These are phyloP conservation scores for Acanthopleura granulata DNA, from an alignment of 2,888 invertebrate genomes.

Conservation along the genomic window DNA sequence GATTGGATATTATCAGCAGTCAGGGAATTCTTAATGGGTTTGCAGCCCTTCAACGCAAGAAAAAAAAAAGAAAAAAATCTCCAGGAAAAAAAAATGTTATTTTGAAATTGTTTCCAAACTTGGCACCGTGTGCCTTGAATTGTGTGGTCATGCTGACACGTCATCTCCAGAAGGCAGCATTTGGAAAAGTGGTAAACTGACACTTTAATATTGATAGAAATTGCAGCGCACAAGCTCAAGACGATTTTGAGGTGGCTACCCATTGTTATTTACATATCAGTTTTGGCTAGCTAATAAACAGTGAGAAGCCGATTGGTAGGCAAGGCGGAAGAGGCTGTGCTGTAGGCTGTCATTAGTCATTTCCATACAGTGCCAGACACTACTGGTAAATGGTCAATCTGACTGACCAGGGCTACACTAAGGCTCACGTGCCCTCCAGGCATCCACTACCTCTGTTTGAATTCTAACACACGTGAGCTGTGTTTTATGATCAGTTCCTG, in stretches of 20 bases:
- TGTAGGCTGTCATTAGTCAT: no score
- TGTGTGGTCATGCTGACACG: not conserved
- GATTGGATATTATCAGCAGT: not conserved
- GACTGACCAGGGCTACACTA: not conserved
- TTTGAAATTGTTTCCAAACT: not conserved
- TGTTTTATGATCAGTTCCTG: slow-evolving; percentile 3
- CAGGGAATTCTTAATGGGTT: not conserved
- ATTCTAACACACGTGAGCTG: not conserved
- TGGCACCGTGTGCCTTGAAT: not conserved
- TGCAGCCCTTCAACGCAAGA: no score
- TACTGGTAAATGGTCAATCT: not conserved
- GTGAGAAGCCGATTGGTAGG: not conserved
- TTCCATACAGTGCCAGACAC: no score
- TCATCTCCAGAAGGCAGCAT: slow-evolving; percentile 9
- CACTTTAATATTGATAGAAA: not conserved
- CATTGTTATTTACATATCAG: no score
- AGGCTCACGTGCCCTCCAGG: not conserved
- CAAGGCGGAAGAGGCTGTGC: slow-evolving; percentile 2
- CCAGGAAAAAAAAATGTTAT: no score
- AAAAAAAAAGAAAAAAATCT: no score
- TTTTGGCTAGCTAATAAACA: no score
- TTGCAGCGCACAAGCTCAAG: not conserved
- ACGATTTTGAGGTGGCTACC: not conserved
- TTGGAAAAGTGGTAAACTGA: not conserved
- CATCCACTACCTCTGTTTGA: slow-evolving; percentile 17